Percentiles rank a stretch among this genome's conserved stretches.
Conservation (phyloP, 2,888 invertebrate genomes). For the Cetonia aurata region DNA sequence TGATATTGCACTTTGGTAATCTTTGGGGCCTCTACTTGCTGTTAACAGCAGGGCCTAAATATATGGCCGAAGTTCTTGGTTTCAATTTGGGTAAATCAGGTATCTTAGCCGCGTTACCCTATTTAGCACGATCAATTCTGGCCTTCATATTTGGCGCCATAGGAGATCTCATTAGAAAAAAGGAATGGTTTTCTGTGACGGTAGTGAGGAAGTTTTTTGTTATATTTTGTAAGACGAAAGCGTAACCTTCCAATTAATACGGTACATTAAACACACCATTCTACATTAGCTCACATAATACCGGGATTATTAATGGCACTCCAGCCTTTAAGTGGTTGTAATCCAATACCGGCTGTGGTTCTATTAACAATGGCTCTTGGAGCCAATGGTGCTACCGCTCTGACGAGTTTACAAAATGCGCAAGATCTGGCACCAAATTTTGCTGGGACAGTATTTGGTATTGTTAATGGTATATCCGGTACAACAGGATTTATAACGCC, state of each 20-base stretch:
- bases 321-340: slow-evolving; percentile 73
- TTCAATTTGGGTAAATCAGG: slow-evolving; percentile 81
- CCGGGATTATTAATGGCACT: slow-evolving; percentile 69
- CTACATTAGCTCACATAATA: slow-evolving; percentile 63
- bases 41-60: slow-evolving; percentile 82
- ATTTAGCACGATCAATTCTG: slow-evolving; percentile 76
- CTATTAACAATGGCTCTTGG: slow-evolving; percentile 79
- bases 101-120: slow-evolving; percentile 77
- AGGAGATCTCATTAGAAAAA: slow-evolving; percentile 74
- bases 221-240: slow-evolving; percentile 71
- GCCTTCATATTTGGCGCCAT: slow-evolving; percentile 80
- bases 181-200: slow-evolving; percentile 67
- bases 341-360: slow-evolving; percentile 73
- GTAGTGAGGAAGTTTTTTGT: slow-evolving; percentile 77
- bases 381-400: slow-evolving; percentile 66
- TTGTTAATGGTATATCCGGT: slow-evolving; percentile 80
- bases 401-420: slow-evolving; percentile 66
- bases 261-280: background rate
- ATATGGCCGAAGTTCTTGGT: slow-evolving; percentile 78
- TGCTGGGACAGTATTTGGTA: slow-evolving; percentile 79
- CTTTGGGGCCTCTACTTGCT: slow-evolving; percentile 83
- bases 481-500: slow-evolving; percentile 80
- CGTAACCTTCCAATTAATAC: no score
- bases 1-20: slow-evolving; percentile 80
- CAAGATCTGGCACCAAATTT: slow-evolving; percentile 82